Conservation (phyloP, 2,113 vertebrate species). For the Siniperca chuatsi region DNA sequence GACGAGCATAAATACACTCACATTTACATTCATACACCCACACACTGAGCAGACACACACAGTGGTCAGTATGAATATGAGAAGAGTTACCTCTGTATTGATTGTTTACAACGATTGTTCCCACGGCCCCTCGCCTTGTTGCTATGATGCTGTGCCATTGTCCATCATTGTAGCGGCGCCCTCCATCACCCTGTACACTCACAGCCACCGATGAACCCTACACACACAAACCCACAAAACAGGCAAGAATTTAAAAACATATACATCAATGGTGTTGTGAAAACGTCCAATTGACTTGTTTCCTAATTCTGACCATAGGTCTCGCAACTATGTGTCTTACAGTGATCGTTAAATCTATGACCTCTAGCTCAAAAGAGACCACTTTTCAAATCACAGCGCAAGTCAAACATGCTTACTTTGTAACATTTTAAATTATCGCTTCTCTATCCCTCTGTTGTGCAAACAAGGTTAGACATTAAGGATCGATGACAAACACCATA, state of each 20-base stretch:
- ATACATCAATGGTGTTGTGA: slow-evolving; percentile 23
- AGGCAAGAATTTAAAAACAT: slow-evolving; percentile 20
- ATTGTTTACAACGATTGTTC: slow-evolving; percentile 90
- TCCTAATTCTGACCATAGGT: neutral
- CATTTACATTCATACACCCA: slow-evolving; percentile 59
- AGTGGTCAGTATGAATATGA: slow-evolving; percentile 75
- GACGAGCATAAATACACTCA: slow-evolving; percentile 55
- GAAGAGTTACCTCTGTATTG: slow-evolving; percentile 88
- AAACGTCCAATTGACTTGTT: neutral
- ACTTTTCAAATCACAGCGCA: slow-evolving; percentile 22
- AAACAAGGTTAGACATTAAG: slow-evolving; percentile 34
- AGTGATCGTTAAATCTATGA: slow-evolving; percentile 16
- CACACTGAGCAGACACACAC: slow-evolving; percentile 68
- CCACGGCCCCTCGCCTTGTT: slow-evolving; percentile 86
- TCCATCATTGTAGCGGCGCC: slow-evolving; percentile 88
- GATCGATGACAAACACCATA: slow-evolving; percentile 63
- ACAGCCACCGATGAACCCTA: slow-evolving; percentile 91
- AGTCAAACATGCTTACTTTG: slow-evolving; percentile 20
- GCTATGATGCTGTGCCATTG: slow-evolving; percentile 91
- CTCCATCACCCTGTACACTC: slow-evolving; percentile 86
- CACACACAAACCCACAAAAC: slow-evolving; percentile 31
- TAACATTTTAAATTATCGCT: slow-evolving; percentile 26
- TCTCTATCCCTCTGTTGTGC: neutral
- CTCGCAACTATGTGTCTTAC: neutral
- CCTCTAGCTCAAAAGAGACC: slow-evolving; percentile 1